phyloP scores from a whole-genome alignment of 2,113 vertebrate genomes.

The Calyptommatus sinebrachiatus region DNA sequence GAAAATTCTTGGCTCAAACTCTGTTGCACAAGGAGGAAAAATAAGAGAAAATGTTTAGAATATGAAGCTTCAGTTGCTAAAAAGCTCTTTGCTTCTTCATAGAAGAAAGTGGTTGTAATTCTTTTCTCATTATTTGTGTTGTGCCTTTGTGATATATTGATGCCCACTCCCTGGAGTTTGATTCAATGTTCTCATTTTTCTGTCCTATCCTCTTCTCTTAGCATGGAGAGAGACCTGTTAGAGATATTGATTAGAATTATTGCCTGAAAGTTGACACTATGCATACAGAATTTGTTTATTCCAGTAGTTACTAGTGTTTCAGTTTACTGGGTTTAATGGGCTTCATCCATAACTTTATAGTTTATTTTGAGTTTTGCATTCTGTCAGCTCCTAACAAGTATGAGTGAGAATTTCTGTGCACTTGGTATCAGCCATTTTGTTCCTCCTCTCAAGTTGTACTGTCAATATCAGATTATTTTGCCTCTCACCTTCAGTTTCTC shows the following conservation, averaged over 20 bases:
- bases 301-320: too few species aligned
- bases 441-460: too few species aligned
- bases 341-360: too few species aligned
- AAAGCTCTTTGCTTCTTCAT: not conserved
- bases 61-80: slow-evolving; percentile 6
- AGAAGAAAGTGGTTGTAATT: not conserved
- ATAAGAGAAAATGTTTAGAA: slow-evolving; percentile 29
- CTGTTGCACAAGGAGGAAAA: slow-evolving; percentile 20
- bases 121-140: not conserved
- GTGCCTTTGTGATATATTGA: not conserved
- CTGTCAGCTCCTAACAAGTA: too few species aligned
- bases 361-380: too few species aligned
- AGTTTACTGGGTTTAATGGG: too few species aligned
- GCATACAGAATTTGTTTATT: too few species aligned
- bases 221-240: not conserved
- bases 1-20: slow-evolving; percentile 29
- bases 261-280: not conserved
- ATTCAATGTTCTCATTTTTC: not conserved
- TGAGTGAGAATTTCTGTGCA: too few species aligned
- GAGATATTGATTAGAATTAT: not conserved
- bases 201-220: not conserved
- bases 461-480: too few species aligned
- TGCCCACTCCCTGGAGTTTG: not conserved
- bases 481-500: too few species aligned
- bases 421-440: too few species aligned